Percentiles rank a stretch among this genome's conserved stretches.
Conservation (phyloP, 1,140 invertebrate genomes). For the Saccostrea cuccullata region DNA sequence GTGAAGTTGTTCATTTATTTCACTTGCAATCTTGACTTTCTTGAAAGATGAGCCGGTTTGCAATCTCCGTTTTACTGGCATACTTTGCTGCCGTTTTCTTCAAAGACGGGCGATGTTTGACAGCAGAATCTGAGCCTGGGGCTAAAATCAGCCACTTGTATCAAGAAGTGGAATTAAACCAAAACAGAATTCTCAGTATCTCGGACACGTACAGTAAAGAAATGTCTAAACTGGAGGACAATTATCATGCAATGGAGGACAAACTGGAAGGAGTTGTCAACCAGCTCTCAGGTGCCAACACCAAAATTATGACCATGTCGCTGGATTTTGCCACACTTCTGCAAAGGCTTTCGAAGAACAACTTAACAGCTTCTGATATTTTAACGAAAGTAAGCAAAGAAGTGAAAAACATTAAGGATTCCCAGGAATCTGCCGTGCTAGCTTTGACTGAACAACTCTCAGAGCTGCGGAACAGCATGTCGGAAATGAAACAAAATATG, state of each 20-base stretch:
- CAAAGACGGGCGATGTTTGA: not conserved
- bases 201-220: not conserved
- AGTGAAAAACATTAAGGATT: not conserved
- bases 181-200: slow-evolving; percentile 8
- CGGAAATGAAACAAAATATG: not conserved
- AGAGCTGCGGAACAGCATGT: not conserved
- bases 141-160: not conserved
- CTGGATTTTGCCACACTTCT: not conserved
- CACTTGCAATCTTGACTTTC: not conserved
- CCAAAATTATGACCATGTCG: not conserved
- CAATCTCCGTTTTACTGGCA: not conserved
- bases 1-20: not conserved
- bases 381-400: not conserved
- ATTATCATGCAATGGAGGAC: not conserved
- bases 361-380: not conserved
- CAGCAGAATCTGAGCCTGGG: not conserved
- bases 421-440: not conserved
- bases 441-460: not conserved
- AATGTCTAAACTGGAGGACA: not conserved
- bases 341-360: not conserved
- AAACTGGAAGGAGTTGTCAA: not conserved
- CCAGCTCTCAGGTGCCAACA: not conserved
- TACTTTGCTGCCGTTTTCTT: not conserved
- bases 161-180: slow-evolving; percentile 8
- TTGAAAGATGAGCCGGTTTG: not conserved